Base-by-base conservation (phyloP, 2,888 invertebrate genomes). In the Serrognathus titanus region DNA sequence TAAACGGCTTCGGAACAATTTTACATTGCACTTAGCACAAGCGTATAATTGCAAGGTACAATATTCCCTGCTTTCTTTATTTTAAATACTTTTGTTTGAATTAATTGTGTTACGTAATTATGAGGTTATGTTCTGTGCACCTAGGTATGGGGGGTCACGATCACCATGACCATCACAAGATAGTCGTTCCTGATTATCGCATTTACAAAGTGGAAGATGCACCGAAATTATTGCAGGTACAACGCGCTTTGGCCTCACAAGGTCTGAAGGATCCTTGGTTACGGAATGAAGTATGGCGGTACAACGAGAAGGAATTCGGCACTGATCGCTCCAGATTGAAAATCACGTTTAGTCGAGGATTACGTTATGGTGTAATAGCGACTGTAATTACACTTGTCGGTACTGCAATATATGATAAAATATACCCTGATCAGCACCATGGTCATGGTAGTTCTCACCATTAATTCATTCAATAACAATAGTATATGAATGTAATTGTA, bases 221-320 rank as follows among this genome's bases (percentile, higher is more conserved):
- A 20, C 85, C 87, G 0, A 75, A 87, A 67, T 76, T 94, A 48
- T 73, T 85, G 60, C 78, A 82, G 64, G 80, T 90, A 0, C 81
- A 88, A 73, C 78, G 82, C 59, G 83, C 83, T 1, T 80, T 94
- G 11, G 87, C 84, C 0, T 78, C 83, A 39, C 83, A 85, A 69
- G 93, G 93, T 3, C 76, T 94, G 1, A 85, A 83, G 59, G 93
- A 94, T 76, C 94, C 94, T 0, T 94, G 94, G 94, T 79, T 92
- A 50, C 86, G 94, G 71, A 94, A 94, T 75, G 89, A 93, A 77
- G 90, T 88, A 0, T 94, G 94, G 94, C 81, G 90, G 24, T 92
- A 84, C 70, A 78, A 88, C 67, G 78, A 78, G 2, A 84, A 83
- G 48, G 69, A 75, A 11, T 87, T 83, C 64, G 85, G 86, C 11